These are phyloP conservation scores for Ephialtes manifestator DNA, from an alignment of 2,888 invertebrate species.

Conservation along the genomic window DNA sequence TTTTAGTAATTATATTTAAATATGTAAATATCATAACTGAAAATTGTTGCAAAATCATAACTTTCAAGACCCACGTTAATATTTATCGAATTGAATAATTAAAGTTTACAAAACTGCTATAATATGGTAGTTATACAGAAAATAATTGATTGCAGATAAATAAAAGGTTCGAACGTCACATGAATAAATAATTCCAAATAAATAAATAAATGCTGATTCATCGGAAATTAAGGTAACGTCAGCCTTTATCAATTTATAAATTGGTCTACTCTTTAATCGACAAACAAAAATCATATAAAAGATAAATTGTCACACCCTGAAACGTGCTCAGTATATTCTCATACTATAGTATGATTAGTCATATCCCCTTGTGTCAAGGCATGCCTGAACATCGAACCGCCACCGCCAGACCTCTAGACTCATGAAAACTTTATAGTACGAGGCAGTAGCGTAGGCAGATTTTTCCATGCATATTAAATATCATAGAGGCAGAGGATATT, in stretches of 20 bases:
- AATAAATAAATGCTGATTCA: background rate
- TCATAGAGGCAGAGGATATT: constrained; percentile 1
- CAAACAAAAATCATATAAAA: background rate
- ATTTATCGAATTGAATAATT: too few relatives aligned
- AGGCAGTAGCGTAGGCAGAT: constrained; percentile 24
- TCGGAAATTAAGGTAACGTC: too few relatives aligned
- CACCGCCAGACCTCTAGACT: background rate
- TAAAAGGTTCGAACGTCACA: background rate
- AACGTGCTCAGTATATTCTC: background rate
- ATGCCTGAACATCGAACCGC: background rate
- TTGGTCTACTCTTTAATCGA: too few relatives aligned
- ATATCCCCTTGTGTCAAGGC: background rate
- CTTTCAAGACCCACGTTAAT: too few relatives aligned
- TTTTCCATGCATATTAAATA: constrained; percentile 46
- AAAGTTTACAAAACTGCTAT: too few relatives aligned
- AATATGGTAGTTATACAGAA: too few relatives aligned
- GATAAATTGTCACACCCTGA: background rate
- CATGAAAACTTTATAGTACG: constrained; percentile 4
- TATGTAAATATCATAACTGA: too few relatives aligned
- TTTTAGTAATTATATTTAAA: too few relatives aligned
- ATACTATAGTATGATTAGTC: background rate
- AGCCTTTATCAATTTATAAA: too few relatives aligned
- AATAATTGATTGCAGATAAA: background rate
- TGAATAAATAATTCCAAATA: background rate
- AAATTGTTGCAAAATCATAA: too few relatives aligned